Evolutionary conservation across 2,113 vertebrate genomes (phyloP).

Genomic region (Murina feae): DNA sequence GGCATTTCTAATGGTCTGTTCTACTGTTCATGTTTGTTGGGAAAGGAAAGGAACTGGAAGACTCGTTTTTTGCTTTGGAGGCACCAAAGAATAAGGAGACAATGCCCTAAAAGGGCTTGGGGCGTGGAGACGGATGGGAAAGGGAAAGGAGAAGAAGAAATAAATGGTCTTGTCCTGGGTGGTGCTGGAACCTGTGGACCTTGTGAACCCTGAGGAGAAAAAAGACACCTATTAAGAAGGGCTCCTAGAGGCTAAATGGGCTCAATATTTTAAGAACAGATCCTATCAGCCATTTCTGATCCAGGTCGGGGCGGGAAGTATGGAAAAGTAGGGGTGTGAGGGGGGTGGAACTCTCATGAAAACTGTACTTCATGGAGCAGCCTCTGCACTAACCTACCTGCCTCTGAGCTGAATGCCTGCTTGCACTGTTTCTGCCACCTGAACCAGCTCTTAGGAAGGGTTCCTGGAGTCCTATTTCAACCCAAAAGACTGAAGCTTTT

Average conservation of each 20-base stretch:
- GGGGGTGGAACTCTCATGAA: background rate
- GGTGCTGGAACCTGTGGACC: background rate
- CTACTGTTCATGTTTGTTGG: background rate
- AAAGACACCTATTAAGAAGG: background rate
- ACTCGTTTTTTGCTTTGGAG: background rate
- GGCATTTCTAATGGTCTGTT: background rate
- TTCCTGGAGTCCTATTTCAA: background rate
- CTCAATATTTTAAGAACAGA: background rate
- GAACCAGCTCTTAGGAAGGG: background rate
- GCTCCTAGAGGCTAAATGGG: background rate
- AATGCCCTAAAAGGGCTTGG: background rate
- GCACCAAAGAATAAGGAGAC: background rate
- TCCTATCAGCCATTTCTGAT: background rate
- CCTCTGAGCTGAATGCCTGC: background rate
- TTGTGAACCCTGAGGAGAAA: background rate
- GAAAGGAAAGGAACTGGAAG: background rate
- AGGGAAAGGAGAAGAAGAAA: background rate
- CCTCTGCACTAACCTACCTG: background rate
- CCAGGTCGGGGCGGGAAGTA: too few species aligned
- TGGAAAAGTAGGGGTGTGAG: too few species aligned
- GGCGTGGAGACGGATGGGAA: background rate
- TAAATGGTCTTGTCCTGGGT: fast-evolving
- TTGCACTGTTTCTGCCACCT: background rate
- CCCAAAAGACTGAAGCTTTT: background rate
- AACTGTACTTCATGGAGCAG: background rate